Base-by-base conservation (phyloP, 2,888 invertebrate species). In the Temnothorax ravouxi region DNA sequence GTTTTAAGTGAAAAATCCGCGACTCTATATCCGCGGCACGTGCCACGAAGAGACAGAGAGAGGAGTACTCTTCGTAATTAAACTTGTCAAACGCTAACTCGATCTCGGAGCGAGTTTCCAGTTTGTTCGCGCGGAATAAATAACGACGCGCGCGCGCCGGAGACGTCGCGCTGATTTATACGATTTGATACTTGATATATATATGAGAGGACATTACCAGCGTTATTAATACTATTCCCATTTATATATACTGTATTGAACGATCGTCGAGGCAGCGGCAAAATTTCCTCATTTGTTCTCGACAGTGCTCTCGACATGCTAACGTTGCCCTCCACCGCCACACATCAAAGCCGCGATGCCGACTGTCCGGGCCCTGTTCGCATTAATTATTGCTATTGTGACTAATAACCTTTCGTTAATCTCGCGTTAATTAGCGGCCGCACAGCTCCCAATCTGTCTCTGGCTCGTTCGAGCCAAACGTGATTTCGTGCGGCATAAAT, bases 341-440 rank as follows among this genome's bases (percentile, higher is more conserved):
- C 54, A 41, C 52, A 54, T 67, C 56, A 34, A 44, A 71, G 47
- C n/a, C 62, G 50, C 21, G 47, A 41, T 41, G 52, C 50, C 50
- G 52, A 50, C 50, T 47, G 41, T 75, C 44, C 59, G 11, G 6
- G 34, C 11, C 15, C 38, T 56, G 47, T 34, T 79, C 44, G 59
- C 59, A 83, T 88, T 89, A 82, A 87, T 84, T 86, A 84, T 84
- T 71, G 54, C 80, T 64, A 84, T 83, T 85, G 77, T 83, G 86
- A 79, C 87, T 86, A 88, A 90, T 83, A 86, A 86, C 80, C 87
- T 88, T 89, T 87, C 84, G 87, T 88, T 90, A 87, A 90, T 89
- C 89, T 87, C 64, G 72, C 77, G 84, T 86, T 90, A 90, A 90
- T 90, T 89, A 87, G 86, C 86, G 81, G 69, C 59, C 66, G 76